Evolutionary conservation across 1,140 invertebrate genomes (phyloP).

Genomic region (Drosophila seguyi): DNA sequence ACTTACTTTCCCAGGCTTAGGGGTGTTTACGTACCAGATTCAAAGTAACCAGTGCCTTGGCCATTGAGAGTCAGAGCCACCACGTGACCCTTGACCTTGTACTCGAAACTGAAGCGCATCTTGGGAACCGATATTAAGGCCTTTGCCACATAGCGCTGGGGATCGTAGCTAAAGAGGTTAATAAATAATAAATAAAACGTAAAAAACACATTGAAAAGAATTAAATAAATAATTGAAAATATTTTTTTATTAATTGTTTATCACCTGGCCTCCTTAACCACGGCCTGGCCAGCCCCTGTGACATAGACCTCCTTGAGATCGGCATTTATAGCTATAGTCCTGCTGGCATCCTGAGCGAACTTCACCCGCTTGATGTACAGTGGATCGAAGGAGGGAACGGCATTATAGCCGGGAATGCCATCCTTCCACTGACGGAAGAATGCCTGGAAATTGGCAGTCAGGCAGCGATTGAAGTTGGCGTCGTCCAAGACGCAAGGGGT

Average conservation of each 20-base stretch:
- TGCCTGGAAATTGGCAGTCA: conserved; percentile 51
- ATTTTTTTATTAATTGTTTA: too few species aligned
- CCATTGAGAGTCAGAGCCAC: conserved; percentile 89
- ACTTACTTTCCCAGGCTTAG: not conserved
- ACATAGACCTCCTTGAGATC: conserved; percentile 62
- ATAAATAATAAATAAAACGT: not conserved
- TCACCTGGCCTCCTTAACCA: conserved; percentile 54
- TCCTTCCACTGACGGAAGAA: conserved; percentile 68
- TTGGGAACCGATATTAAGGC: conserved; percentile 86
- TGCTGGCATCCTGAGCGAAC: conserved; percentile 47
- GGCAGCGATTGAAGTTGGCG: conserved; percentile 48
- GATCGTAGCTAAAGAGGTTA: conserved; percentile 42
- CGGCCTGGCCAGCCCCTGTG: conserved; percentile 35
- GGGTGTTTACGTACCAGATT: conserved; percentile 86
- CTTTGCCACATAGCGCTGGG: conserved; percentile 29
- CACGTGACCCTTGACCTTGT: conserved; percentile 89
- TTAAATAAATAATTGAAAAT: too few species aligned
- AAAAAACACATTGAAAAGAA: too few species aligned
- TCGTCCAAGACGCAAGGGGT: conserved; percentile 57
- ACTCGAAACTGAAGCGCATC: conserved; percentile 89
- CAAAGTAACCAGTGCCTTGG: conserved; percentile 88
- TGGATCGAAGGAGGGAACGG: conserved; percentile 56
- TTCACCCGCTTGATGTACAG: conserved; percentile 61
- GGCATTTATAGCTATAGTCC: conserved; percentile 54
- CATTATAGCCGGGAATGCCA: conserved; percentile 63